Evolutionary conservation across 1,140 invertebrate genomes (phyloP).

Genomic region (Euschistus heros): DNA sequence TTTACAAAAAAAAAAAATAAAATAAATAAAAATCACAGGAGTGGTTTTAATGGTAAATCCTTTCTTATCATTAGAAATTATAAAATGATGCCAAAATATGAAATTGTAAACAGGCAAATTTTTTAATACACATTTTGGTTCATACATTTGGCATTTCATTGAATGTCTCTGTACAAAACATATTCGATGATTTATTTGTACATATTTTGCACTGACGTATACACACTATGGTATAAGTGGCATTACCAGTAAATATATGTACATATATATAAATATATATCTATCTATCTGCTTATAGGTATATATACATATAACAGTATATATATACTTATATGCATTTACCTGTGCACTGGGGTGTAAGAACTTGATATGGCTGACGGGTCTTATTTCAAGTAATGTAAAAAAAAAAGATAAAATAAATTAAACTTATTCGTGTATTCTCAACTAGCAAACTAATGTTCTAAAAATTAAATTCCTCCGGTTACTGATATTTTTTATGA

Average conservation of each 20-base stretch:
- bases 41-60: background rate
- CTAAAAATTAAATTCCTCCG: background rate
- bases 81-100: background rate
- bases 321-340: conserved; percentile 7
- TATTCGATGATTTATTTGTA: conserved; percentile 11
- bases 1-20: background rate
- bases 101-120: background rate
- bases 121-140: background rate
- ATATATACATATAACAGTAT: background rate
- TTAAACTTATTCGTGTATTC: background rate
- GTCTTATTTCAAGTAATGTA: background rate
- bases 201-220: conserved; percentile 5
- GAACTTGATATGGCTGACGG: background rate
- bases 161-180: conserved; percentile 2
- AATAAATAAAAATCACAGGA: background rate
- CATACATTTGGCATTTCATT: conserved; percentile 7
- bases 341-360: conserved; percentile 9
- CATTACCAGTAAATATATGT: conserved; percentile 6
- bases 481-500: background rate
- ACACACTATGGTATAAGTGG: conserved; percentile 15
- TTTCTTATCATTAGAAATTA: background rate
- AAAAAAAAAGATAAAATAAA: background rate
- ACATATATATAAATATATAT: conserved; percentile 6
- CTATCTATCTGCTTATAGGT: conserved; percentile 4
- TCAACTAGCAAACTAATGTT: background rate